Evolutionary conservation across 1,140 invertebrate species (phyloP).

Genomic region (Drosophila mojavensis): DNA sequence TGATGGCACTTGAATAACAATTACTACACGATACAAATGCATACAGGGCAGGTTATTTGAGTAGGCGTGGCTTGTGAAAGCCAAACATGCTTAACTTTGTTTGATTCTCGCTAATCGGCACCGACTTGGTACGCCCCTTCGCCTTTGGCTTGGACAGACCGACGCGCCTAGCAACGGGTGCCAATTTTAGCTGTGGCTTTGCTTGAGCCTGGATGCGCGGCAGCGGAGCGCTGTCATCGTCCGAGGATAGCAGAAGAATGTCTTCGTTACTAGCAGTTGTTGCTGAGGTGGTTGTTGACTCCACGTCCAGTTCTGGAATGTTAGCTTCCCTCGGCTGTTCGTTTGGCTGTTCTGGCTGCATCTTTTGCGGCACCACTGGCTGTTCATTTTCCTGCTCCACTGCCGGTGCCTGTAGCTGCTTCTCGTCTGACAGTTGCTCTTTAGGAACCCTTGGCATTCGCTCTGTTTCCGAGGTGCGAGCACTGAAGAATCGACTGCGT

Average conservation of each 20-base stretch:
- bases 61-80: constrained; percentile 71
- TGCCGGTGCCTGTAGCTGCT: no score
- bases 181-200: constrained; percentile 15
- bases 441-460: neutral
- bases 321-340: neutral
- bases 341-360: neutral
- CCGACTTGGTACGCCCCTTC: constrained; percentile 32
- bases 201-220: constrained; percentile 40
- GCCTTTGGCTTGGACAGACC: constrained; percentile 63
- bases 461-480: constrained; percentile 11
- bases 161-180: constrained; percentile 41
- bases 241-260: constrained; percentile 46
- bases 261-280: neutral
- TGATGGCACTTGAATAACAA: neutral
- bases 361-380: neutral
- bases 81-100: constrained; percentile 80
- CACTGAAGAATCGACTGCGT: constrained; percentile 68
- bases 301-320: neutral
- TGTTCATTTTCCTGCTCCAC: neutral
- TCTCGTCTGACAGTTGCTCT: neutral
- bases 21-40: constrained; percentile 14
- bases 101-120: constrained; percentile 54
- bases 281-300: neutral
- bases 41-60: constrained; percentile 46
- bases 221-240: constrained; percentile 45